Base-by-base conservation (phyloP, 2,888 invertebrate species). In the Lasioglossum oenotherae region DNA sequence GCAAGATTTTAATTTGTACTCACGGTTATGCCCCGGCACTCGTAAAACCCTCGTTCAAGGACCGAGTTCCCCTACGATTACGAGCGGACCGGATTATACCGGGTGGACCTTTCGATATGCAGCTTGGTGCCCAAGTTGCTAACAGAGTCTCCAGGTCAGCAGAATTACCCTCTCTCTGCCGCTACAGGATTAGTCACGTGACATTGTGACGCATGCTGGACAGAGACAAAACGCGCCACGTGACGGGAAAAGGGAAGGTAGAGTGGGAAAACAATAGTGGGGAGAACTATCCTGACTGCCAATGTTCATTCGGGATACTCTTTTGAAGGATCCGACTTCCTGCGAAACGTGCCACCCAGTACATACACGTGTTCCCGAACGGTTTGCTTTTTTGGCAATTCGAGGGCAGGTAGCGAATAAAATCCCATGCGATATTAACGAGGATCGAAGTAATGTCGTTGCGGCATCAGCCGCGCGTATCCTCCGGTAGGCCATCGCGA, bases 1-100 rank as follows among this genome's bases (percentile, higher is more conserved):
- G 73, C 84, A 82, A 82, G 78, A 74, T 84, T 88, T 89, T 89
- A 84, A 88, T 88, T 88, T 82, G 69, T 82, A 82, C 73, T 69
- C 46, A 79, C 46, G 79, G 81, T 84, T 87, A 86, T 81, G 69
- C 38, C 57, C 69, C 77, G 49, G 12, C 71, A 72, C 81, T 88
- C 89, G 80, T 88, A 88, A 88, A 88, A 84, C 41, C 78, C 53
- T 79, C 81, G 69, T 88, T 81, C 71, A 73, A 60, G 14, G 19
- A 44, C 31, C 73, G 64, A 78, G 81, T 78, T 79, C 67, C 76
- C 64, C 77, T 75, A 31, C 76, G 71, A 88, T 88, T 88, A 84
- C 53, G 74, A 76, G 41, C 77, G 74, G 69, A 46, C n/a, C n/a
- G 35, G 72, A 27, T 78, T 81, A 76, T 72, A 67, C 46, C 41